Evolutionary conservation across 2,888 invertebrate genomes (phyloP).

Genomic region (Harpagoxenus sublaevis): DNA sequence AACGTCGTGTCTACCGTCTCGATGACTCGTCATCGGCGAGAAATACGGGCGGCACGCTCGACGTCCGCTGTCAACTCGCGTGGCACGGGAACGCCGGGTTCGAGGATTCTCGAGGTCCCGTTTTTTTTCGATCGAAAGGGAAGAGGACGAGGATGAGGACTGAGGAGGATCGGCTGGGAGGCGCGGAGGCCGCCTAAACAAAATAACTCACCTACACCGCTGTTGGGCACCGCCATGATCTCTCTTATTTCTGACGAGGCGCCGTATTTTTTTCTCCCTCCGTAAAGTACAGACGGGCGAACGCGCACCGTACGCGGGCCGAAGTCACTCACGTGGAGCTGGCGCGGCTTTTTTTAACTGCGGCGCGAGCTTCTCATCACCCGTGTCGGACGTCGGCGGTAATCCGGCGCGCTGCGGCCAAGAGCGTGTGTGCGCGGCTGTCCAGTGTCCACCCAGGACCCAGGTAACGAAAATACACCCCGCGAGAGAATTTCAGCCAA

Average conservation of each 20-base stretch:
- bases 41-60: background rate
- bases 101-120: background rate
- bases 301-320: constrained; percentile 29
- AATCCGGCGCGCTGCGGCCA: constrained; percentile 67
- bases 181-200: background rate
- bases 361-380: constrained; percentile 70
- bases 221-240: constrained; percentile 95
- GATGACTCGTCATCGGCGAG: background rate
- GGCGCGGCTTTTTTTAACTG: constrained; percentile 59
- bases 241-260: constrained; percentile 81
- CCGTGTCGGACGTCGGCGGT: constrained; percentile 62
- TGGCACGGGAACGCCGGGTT: background rate
- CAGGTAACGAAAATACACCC: constrained; percentile 73
- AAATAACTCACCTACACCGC: constrained; percentile 94
- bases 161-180: background rate
- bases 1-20: background rate
- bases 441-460: background rate
- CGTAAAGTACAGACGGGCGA: constrained; percentile 34
- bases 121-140: background rate
- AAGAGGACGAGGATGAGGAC: background rate
- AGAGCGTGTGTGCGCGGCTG: constrained; percentile 30
- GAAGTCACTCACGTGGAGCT: constrained; percentile 42
- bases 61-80: constrained; percentile 25
- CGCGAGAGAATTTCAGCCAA: constrained; percentile 77
- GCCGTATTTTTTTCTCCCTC: constrained; percentile 77